Evolutionary conservation across 2,797 vertebrate genomes (phyloP), one percentile per base, ranked within the genome.

Genomic region (Echiichthys vipera): DNA sequence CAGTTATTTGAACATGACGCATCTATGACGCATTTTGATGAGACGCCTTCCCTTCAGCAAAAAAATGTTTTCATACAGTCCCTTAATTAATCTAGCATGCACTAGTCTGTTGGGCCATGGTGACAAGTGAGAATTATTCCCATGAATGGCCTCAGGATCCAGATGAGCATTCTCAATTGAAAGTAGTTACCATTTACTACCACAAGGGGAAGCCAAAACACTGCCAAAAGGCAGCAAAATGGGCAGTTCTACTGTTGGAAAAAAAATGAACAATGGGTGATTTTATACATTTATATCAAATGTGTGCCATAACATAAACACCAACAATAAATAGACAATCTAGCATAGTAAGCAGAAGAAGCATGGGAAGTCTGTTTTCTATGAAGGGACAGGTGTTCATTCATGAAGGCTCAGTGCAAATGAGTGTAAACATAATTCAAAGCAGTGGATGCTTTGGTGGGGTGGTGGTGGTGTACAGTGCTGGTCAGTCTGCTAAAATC

Each of bases 361-460:
- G 51, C 7, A 3, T 22, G 13, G 14, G 34, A 18, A 39, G 54
- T 76, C 63, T 13, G 6, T 54, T 45, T 34, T 67, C 25, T 69
- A 69, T 73, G 71, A 64, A 50, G 65, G 27, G 40, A 32, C 5
- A 2, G 9, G 78, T 80, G 78, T 66, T 66, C 54, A 64, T 83
- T 57, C 5, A 11, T 5, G 29, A 63, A 83, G 85, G 79, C 71
- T 89, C 89, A 88, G 91, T 91, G 89, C 89, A 92, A 89, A 83
- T 37, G 34, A 82, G 89, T 91, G 91, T 92, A 92, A 92, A 93
- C 88, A 78, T 84, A 70, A 78, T 84, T 76, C 77, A 76, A 84
- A 90, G 83, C 69, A 65, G 77, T 63, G 73, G 77, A 62, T 51
- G 68, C 71, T 73, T 85, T 36, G 51, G 68, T 59, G 64, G 69